Evolutionary conservation across 2,888 invertebrate species (phyloP).

Genomic region (Tethea ocularis): DNA sequence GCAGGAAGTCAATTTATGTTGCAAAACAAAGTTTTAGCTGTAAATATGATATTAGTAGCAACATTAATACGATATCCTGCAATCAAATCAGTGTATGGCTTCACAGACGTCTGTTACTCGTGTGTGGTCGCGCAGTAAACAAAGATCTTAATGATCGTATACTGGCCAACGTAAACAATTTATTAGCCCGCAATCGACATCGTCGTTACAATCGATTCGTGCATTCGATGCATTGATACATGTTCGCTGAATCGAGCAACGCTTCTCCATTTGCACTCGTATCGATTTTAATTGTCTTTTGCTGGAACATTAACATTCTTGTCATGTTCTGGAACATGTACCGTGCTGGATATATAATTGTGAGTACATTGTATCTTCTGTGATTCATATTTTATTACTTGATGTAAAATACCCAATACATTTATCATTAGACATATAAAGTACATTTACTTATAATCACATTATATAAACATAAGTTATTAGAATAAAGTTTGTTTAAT

Average conservation of each 20-base stretch:
- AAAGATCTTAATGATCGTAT: conserved; percentile 75
- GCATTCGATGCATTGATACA: conserved; percentile 64
- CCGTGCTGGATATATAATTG: neutral
- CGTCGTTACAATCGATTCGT: conserved; percentile 69
- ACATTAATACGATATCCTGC: conserved; percentile 78
- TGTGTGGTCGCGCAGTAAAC: conserved; percentile 79
- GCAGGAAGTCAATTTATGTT: conserved; percentile 48
- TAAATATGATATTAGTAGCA: conserved; percentile 69
- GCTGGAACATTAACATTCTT: conserved; percentile 35
- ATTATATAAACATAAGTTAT: neutral
- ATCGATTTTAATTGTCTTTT: conserved; percentile 56
- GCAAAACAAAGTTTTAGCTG: conserved; percentile 40
- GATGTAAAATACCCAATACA: no score
- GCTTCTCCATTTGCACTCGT: conserved; percentile 52
- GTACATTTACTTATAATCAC: no score
- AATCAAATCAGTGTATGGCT: conserved; percentile 73
- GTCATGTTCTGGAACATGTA: conserved; percentile 21
- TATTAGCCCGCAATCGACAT: conserved; percentile 75
- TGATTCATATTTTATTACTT: neutral
- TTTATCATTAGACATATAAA: neutral
- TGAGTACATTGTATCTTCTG: neutral
- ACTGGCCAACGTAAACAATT: conserved; percentile 72
- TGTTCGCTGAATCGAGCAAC: conserved; percentile 55
- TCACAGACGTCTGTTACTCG: conserved; percentile 68
- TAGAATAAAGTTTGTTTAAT: neutral